Base-by-base conservation (phyloP, 2,888 invertebrate genomes). In the Chrysodeixis includens region DNA sequence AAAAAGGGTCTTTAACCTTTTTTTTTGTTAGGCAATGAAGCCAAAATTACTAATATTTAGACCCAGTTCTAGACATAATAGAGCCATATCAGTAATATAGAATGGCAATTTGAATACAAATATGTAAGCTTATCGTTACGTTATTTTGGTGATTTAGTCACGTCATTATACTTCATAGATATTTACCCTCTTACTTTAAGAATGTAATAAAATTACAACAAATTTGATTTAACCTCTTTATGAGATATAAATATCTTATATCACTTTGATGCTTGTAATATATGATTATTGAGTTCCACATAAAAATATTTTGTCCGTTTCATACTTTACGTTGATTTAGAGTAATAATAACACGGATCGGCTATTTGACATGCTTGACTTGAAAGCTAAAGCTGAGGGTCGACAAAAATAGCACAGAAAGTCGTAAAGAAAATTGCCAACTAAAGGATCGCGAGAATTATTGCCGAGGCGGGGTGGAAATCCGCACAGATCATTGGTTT, bases 351-450 rank as follows among this genome's bases (percentile, higher is more conserved):
- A 66, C 22, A 49, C 53, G 53, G 54, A 55, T 62, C 18, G 52
- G 62, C 30, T 69, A 66, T 72, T 69, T 53, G 53, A 62, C 61
- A 57, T 63, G 55, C 61, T 65, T 69, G 68, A 62, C 16, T 61
- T 35, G 35, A 54, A 74, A 69, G n/a, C 60, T 26, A 30, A 62
- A 67, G n/a, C 35, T 22, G 40, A 60, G 66, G 61, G 58, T 62
- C 65, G 53, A 62, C 26, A 62, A 66, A 76, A 75, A 78, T 66
- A 59, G 30, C 64, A 6, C 22, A 14, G 20, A 56, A 64, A 57
- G 20, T 35, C 67, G 63, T 77, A 75, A 77, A 73, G 70, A 78
- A 77, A 73, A 75, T 70, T 78, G 73, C 66, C 62, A 78, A 68
- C 66, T 65, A 62, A 75, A 75, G 78, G 66, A 67, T 63, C 51